Conservation (phyloP, 2,113 vertebrate species). For the Gambusia holbrooki region DNA sequence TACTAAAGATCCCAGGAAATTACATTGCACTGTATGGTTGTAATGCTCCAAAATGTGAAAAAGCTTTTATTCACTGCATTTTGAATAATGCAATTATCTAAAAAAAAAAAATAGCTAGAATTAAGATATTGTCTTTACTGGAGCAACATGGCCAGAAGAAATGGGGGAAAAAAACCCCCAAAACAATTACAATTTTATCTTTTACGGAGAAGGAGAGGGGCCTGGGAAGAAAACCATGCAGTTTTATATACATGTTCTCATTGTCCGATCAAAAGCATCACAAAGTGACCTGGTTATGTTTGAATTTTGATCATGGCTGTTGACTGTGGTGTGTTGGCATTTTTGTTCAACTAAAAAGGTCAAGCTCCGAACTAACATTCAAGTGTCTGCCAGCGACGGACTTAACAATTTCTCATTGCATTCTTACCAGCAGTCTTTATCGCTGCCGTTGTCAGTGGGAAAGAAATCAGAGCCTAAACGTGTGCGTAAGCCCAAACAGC, state of each 20-base stretch:
- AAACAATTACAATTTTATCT: too few relatives aligned
- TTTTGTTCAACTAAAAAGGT: constrained; percentile 8
- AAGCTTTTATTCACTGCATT: neutral
- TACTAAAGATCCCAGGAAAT: neutral
- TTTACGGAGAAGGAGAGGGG: neutral
- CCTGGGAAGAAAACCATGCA: neutral
- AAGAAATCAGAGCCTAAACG: constrained; percentile 80
- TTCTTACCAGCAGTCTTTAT: constrained; percentile 81
- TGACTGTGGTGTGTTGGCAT: neutral
- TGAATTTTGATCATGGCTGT: constrained; percentile 6
- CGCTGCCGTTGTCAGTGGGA: constrained; percentile 80
- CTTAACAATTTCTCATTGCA: constrained; percentile 74
- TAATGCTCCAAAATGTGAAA: neutral
- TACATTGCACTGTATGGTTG: neutral
- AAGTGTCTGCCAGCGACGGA: constrained; percentile 16
- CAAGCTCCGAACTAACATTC: constrained; percentile 2
- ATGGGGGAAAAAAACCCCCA: too few relatives aligned
- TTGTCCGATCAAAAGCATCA: constrained; percentile 4
- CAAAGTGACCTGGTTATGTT: neutral
- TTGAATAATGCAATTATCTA: too few relatives aligned
- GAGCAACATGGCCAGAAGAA: neutral
- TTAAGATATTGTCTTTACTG: neutral
- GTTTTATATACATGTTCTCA: constrained; percentile 10
- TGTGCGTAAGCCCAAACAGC: constrained; percentile 80
- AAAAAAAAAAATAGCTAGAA: too few relatives aligned